Base-by-base conservation (phyloP, 2,113 vertebrate species). In the Mesoclemmys tuberculata region DNA sequence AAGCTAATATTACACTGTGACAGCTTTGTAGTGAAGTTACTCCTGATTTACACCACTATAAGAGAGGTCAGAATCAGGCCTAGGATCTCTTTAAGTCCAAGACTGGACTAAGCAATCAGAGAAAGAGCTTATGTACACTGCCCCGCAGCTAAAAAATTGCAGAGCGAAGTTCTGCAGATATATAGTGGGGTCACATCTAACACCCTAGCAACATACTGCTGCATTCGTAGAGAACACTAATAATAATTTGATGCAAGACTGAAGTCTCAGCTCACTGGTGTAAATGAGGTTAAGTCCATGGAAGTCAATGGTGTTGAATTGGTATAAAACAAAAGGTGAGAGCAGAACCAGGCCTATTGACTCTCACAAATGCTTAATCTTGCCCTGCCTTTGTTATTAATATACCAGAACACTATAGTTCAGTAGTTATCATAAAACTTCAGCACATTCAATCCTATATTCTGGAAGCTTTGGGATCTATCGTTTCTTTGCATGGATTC, bases 361-460 rank as follows among this genome's bases (percentile, higher is more conserved):
- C 41, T 81, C 51, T 77, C 61, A 2, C 0, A 75, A 84, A 79
- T 44, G 41, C 18, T 12, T 27, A 8, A 48, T 49, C 84, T 54
- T 90, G 12, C 51, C 38, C 90, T 79, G 0, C 1, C 18, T 58
- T 54, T 44, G 68, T 84, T 29, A 86, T 31, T 54, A n/a, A 38
- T 41, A 18, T 0, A 3, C n/a, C 21, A 49, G 48, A 58, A 41
- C 49, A 64, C 14, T 41, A 35, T 12, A 55, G 5, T 18, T 9
- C 9, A 44, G 27, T 87, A 75, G 80, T 87, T 74, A 31, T 21
- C 85, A n/a, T 61, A 86, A 52, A 80, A 54, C 35, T 64, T 3
- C 41, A 49, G 14, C 10, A 41, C 26, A 46, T 41, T 44, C 1
- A 0, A 0, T 9, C 48, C 52, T 49, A 80, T 55, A 41, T 41